Conservation (phyloP, 30 jellyfish, hydroid and myxozoan genomes). For the Chrysaora quinquecirrha region DNA sequence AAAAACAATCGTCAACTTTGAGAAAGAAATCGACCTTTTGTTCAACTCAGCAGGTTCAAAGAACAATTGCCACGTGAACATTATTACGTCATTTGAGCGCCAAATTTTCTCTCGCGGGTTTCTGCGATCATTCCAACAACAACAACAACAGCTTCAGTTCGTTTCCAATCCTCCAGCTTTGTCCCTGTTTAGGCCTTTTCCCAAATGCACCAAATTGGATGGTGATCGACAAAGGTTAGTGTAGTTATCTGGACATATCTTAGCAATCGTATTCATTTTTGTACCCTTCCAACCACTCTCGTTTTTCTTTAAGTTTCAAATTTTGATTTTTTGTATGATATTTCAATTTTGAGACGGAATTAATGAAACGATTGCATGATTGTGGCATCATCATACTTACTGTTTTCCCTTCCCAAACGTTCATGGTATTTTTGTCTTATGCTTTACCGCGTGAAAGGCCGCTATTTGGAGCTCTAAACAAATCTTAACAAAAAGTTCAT, state of each 20-base stretch:
- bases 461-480: too few species aligned
- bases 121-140: background rate
- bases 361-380: too few species aligned
- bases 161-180: slow-evolving; percentile 22
- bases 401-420: too few species aligned
- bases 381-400: too few species aligned
- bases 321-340: too few species aligned
- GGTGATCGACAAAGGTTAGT: background rate
- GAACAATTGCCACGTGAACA: slow-evolving; percentile 6
- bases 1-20: background rate
- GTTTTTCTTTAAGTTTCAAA: too few species aligned
- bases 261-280: background rate
- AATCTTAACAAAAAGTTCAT: too few species aligned
- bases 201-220: background rate
- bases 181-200: slow-evolving; percentile 8
- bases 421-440: too few species aligned
- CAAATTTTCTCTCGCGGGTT: too few species aligned
- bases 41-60: background rate
- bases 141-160: background rate
- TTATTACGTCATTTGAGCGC: background rate
- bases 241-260: background rate
- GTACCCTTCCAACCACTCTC: too few species aligned
- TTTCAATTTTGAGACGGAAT: too few species aligned
- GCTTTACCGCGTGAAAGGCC: too few species aligned
- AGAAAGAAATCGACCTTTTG: background rate